A percentile compares a stretch with the other conserved stretches of the same genome.
Conservation (phyloP, 2,113 vertebrate species). For the Clarias gariepinus region DNA sequence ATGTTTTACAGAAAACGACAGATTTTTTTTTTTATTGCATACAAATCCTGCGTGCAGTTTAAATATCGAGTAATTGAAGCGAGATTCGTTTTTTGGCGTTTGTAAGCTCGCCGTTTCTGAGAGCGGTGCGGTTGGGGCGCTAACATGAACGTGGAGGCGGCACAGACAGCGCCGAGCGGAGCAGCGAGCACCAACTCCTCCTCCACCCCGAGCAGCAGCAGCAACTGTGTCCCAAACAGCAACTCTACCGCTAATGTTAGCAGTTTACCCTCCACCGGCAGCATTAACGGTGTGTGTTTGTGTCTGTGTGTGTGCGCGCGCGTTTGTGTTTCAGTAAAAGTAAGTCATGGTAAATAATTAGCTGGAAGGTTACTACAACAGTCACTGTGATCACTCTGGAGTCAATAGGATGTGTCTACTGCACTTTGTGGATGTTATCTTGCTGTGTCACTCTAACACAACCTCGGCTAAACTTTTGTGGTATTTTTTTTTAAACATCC, state of each 20-base stretch:
- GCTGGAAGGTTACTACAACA: background rate
- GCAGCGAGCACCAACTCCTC: slow-evolving; percentile 69
- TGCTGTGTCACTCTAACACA: no score
- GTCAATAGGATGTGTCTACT: no score
- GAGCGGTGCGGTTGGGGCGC: background rate
- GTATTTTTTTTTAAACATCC: no score
- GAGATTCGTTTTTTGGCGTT: background rate
- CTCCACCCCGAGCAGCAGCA: slow-evolving; percentile 56
- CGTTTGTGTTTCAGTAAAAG: background rate
- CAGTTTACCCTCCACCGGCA: slow-evolving; percentile 65
- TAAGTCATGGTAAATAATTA: background rate
- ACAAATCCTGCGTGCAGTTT: background rate
- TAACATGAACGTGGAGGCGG: slow-evolving; percentile 71
- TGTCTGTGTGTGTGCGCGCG: no score
- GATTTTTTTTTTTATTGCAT: background rate
- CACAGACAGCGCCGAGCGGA: slow-evolving; percentile 65
- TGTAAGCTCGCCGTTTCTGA: background rate
- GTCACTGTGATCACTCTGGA: no score
- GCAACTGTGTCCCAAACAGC: slow-evolving; percentile 69
- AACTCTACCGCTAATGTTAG: slow-evolving; percentile 60
- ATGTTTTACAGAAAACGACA: background rate
- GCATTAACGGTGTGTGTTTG: slow-evolving; percentile 63
- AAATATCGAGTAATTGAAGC: background rate
- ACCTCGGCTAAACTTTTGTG: no score
- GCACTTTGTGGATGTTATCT: no score